phyloP scores from a whole-genome alignment of 2,113 vertebrate genomes.

The Atractosteus spatula region DNA sequence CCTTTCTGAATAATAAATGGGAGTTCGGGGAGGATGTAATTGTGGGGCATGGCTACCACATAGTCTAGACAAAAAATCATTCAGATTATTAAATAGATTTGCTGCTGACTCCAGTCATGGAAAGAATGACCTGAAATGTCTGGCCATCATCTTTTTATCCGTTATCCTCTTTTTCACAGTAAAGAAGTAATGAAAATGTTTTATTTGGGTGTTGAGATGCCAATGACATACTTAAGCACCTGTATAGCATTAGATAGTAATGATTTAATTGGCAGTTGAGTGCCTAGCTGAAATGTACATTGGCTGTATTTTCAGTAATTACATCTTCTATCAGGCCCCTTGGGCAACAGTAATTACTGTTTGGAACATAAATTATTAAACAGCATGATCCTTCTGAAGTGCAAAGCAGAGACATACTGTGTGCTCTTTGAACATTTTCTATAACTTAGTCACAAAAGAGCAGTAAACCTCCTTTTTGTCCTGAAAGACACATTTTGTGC shows the following conservation, averaged over 20 bases:
- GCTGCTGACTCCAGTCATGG: no score
- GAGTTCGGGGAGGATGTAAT: no score
- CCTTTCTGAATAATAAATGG: no score
- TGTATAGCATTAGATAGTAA: slow-evolving; percentile 56
- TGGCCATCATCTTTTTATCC: not conserved
- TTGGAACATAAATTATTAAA: slow-evolving; percentile 59
- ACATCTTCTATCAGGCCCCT: slow-evolving; percentile 48
- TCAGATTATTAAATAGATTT: no score
- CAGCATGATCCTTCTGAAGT: slow-evolving; percentile 55
- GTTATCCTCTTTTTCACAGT: not conserved
- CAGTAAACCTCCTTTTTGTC: no score
- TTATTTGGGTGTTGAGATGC: no score
- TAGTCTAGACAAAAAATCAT: no score
- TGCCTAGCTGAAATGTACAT: slow-evolving; percentile 50
- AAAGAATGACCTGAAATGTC: no score
- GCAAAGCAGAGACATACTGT: slow-evolving; percentile 22
- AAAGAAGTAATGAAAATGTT: not conserved
- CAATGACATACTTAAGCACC: slow-evolving; percentile 44
- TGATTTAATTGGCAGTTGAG: slow-evolving; percentile 65
- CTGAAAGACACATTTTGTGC: no score
- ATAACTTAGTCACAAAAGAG: not conserved
- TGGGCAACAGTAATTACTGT: slow-evolving; percentile 58
- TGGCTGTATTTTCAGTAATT: slow-evolving; percentile 57
- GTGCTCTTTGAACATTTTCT: not conserved
- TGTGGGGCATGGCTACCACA: no score